Evolutionary conservation across 2,888 invertebrate species (phyloP).

Genomic region (Caenorhabditis angaria): DNA sequence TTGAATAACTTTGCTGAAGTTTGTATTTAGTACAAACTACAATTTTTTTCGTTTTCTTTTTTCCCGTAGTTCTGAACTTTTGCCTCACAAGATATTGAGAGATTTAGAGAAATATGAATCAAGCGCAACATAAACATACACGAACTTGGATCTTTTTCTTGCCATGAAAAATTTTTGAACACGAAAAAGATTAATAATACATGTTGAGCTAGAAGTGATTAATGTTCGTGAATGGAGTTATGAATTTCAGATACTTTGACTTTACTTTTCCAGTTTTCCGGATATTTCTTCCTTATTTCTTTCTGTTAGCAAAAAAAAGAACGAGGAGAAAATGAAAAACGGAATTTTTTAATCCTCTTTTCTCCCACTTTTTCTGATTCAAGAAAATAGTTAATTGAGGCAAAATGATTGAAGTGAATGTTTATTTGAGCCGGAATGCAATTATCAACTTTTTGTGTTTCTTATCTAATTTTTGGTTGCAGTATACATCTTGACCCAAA

Average conservation of each 20-base stretch:
- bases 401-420: not conserved
- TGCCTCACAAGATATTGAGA: too few relatives aligned
- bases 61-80: too few relatives aligned
- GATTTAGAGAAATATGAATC: too few relatives aligned
- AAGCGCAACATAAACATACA: too few relatives aligned
- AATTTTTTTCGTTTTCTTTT: too few relatives aligned
- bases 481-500: not conserved
- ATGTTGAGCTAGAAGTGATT: slow-evolving; percentile 1
- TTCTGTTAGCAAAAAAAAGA: too few relatives aligned
- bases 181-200: not conserved
- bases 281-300: not conserved
- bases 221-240: not conserved
- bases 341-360: not conserved
- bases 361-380: not conserved
- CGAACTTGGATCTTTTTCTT: not conserved
- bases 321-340: not conserved
- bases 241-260: not conserved
- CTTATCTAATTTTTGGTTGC: not conserved
- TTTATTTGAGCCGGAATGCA: not conserved
- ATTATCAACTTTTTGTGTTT: not conserved
- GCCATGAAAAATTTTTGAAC: not conserved
- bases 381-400: not conserved
- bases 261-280: not conserved
- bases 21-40: too few relatives aligned
- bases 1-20: too few relatives aligned